These are phyloP conservation scores for Pteropus alecto DNA, from an alignment of 2,113 vertebrate genomes.

Conservation along the genomic window DNA sequence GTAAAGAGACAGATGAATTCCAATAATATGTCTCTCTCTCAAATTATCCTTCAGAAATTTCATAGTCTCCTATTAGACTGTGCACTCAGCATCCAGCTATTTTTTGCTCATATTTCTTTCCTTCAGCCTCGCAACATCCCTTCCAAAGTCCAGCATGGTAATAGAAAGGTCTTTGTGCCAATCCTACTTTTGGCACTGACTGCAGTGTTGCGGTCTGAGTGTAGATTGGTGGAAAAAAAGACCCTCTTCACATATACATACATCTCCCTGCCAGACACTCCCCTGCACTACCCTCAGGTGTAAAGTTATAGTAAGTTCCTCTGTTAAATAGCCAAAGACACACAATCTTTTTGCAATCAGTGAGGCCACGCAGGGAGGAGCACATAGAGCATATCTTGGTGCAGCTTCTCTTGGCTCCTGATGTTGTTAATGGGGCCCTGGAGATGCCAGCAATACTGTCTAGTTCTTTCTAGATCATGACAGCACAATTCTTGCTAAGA, in stretches of 20 bases:
- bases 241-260: rapidly evolving
- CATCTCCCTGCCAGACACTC: not conserved
- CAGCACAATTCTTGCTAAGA: not conserved
- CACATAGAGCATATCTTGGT: not conserved
- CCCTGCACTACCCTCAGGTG: not conserved
- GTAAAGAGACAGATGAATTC: not conserved
- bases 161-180: not conserved
- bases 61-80: not conserved
- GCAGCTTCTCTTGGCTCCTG: not conserved
- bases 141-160: not conserved
- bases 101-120: not conserved
- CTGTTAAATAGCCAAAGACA: not conserved
- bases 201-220: not conserved
- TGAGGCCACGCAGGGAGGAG: not conserved
- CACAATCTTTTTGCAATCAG: not conserved
- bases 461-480: not conserved
- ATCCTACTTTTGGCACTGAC: not conserved
- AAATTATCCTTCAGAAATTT: not conserved
- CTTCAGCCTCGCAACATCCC: not conserved
- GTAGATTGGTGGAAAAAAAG: not conserved
- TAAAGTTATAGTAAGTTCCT: not conserved
- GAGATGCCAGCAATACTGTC: not conserved
- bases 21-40: not conserved
- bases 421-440: not conserved
- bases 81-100: not conserved